phyloP scores from a whole-genome alignment of 2,113 vertebrate species.

The Colistium nudipinnis region DNA sequence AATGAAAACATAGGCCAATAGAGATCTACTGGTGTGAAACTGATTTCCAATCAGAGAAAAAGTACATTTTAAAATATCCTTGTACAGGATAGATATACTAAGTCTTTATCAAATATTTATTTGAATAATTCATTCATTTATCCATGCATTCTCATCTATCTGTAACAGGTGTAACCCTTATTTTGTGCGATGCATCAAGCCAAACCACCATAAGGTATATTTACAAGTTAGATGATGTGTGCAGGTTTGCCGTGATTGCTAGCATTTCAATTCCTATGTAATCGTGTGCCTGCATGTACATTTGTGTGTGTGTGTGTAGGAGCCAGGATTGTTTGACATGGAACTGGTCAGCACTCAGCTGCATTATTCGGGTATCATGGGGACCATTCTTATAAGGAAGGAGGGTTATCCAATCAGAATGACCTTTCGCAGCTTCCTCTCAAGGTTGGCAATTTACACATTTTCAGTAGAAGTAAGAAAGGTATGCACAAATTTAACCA shows the following conservation, averaged over 20 bases:
- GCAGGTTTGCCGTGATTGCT: slow-evolving; percentile 41
- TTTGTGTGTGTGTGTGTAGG: slow-evolving; percentile 76
- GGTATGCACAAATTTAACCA: not conserved
- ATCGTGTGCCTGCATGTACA: not conserved
- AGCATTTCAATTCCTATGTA: not conserved
- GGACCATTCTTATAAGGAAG: slow-evolving; percentile 94
- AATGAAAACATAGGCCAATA: not conserved
- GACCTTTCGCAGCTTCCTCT: slow-evolving; percentile 88
- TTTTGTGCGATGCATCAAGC: slow-evolving; percentile 97
- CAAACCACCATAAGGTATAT: slow-evolving; percentile 95
- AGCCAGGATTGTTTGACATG: slow-evolving; percentile 87
- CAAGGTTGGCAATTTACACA: slow-evolving; percentile 82
- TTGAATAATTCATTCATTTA: slow-evolving; percentile 8
- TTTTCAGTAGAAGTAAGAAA: not conserved
- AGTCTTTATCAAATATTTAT: slow-evolving; percentile 7
- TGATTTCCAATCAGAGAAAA: no score
- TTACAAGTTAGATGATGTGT: slow-evolving; percentile 36
- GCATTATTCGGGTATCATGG: slow-evolving; percentile 92
- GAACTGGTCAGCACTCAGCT: slow-evolving; percentile 90
- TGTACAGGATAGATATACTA: not conserved
- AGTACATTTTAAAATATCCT: no score
- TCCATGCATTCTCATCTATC: slow-evolving; percentile 50
- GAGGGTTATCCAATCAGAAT: slow-evolving; percentile 94
- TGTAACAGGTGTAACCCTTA: slow-evolving; percentile 92
- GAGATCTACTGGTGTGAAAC: not conserved